Conservation (phyloP, 35 echinoderm and acorn worm genomes). For the Lytechinus pictus region DNA sequence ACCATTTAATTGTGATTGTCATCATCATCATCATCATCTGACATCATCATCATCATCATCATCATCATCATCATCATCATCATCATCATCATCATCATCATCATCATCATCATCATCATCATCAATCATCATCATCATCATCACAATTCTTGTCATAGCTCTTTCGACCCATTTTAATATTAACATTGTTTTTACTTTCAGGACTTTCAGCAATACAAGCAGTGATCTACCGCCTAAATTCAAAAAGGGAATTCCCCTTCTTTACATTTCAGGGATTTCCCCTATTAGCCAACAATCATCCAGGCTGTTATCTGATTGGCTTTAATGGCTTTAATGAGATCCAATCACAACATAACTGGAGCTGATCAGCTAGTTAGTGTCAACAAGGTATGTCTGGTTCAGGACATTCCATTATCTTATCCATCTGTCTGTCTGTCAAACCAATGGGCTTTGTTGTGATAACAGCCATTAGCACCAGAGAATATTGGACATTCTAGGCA, state of each 20-base stretch:
- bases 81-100: too few species aligned
- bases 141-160: too few species aligned
- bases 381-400: neutral
- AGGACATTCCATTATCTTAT: neutral
- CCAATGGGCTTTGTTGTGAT: neutral
- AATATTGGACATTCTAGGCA: neutral
- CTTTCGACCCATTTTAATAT: too few species aligned
- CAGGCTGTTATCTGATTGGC: neutral
- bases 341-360: constrained; percentile 2
- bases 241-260: neutral
- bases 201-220: too few species aligned
- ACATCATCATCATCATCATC: too few species aligned
- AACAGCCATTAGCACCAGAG: neutral
- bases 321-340: constrained; percentile 1
- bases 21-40: too few species aligned
- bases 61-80: too few species aligned
- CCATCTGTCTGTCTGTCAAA: neutral
- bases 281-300: neutral
- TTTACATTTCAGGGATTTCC: neutral
- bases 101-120: too few species aligned
- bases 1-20: too few species aligned
- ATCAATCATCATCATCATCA: too few species aligned
- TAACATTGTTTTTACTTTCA: too few species aligned
- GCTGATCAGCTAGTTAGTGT: neutral
- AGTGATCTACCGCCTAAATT: too few species aligned